Conservation (phyloP, 1,140 invertebrate species). For the Harlomillsia oculata region DNA sequence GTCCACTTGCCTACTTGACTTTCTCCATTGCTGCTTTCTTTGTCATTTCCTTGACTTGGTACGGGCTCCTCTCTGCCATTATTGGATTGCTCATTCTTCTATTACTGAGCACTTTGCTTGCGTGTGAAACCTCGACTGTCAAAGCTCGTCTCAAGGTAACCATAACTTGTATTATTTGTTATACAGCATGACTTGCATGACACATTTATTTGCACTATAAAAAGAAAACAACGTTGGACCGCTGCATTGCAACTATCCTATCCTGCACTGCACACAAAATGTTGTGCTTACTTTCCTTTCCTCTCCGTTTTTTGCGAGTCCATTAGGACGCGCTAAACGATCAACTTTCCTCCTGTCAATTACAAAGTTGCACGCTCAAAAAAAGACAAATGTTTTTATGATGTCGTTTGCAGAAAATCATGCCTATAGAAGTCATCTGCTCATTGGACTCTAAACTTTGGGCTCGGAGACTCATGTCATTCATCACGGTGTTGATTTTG, state of each 20-base stretch:
- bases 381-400: not conserved
- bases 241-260: too few species aligned
- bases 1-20: constrained; percentile 29
- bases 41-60: constrained; percentile 34
- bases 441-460: constrained; percentile 39
- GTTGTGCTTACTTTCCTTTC: too few species aligned
- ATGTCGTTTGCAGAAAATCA: constrained; percentile 18
- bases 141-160: constrained; percentile 27
- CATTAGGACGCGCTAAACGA: too few species aligned
- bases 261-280: too few species aligned
- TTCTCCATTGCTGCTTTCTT: constrained; percentile 35
- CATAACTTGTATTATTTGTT: too few species aligned
- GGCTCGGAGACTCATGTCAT: constrained; percentile 46
- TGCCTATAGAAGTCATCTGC: too few species aligned
- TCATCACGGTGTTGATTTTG: constrained; percentile 47
- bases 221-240: too few species aligned
- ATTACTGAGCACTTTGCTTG: constrained; percentile 20
- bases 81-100: constrained; percentile 26
- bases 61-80: constrained; percentile 21
- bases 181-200: too few species aligned
- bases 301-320: too few species aligned
- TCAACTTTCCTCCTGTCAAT: not conserved
- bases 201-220: too few species aligned
- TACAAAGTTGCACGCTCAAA: not conserved
- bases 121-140: constrained; percentile 29